These are phyloP conservation scores for Hypomecis punctinalis DNA, from an alignment of 2,888 invertebrate genomes.

Conservation along the genomic window DNA sequence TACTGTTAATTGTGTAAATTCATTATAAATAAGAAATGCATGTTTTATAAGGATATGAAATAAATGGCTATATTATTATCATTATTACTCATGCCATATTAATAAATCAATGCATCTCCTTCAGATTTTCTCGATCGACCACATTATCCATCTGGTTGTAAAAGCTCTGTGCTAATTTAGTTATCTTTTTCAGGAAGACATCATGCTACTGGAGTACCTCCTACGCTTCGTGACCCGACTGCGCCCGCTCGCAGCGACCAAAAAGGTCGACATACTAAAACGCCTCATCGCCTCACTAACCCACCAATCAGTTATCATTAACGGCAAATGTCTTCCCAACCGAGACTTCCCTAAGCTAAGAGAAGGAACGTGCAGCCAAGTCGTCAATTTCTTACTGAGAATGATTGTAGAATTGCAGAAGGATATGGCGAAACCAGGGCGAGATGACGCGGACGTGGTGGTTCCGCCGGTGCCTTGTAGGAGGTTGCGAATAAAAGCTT, in stretches of 20 bases:
- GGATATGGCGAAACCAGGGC: conserved; percentile 72
- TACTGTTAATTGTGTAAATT: no score
- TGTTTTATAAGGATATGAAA: no score
- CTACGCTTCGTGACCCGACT: conserved; percentile 88
- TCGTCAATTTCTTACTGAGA: conserved; percentile 80
- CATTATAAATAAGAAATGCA: no score
- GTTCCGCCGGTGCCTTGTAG: conserved; percentile 69
- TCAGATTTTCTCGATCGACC: no score
- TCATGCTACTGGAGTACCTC: conserved; percentile 89
- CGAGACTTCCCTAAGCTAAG: conserved; percentile 79
- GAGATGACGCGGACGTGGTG: conserved; percentile 73
- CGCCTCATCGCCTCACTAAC: conserved; percentile 88
- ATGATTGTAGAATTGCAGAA: conserved; percentile 79
- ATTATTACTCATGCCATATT: no score
- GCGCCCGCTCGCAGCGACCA: conserved; percentile 85
- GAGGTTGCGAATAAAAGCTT: conserved; percentile 73
- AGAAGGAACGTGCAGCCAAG: conserved; percentile 84
- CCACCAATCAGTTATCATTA: conserved; percentile 85
- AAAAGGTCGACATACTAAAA: conserved; percentile 86
- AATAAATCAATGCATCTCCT: no score
- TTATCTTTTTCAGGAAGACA: conserved; percentile 81
- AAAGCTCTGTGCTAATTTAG: no score
- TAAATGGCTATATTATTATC: no score
- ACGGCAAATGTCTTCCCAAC: conserved; percentile 64
- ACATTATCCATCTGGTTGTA: no score